Percentiles rank a stretch among this genome's conserved stretches.
These are phyloP conservation scores for Syngnathus scovelli DNA, from an alignment of 2,113 vertebrate species.

Conservation along the genomic window DNA sequence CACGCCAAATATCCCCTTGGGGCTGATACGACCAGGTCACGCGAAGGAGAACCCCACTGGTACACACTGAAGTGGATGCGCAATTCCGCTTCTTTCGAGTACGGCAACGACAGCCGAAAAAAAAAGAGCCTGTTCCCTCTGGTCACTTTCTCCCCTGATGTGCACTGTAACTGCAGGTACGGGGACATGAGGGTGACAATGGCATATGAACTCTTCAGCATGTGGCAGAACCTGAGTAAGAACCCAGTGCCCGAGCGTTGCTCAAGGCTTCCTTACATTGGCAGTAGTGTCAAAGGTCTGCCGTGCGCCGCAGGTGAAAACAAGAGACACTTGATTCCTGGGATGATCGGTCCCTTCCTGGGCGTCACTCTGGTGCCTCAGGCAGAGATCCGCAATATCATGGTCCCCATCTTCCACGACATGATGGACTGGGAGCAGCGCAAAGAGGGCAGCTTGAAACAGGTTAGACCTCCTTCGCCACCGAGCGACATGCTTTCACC, in stretches of 20 bases:
- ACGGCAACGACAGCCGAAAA: too few relatives aligned
- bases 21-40: too few relatives aligned
- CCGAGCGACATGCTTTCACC: not conserved
- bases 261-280: not conserved
- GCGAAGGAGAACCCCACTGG: too few relatives aligned
- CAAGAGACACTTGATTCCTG: constrained; percentile 97
- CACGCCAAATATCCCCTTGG: too few relatives aligned
- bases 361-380: constrained; percentile 95
- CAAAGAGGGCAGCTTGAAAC: constrained; percentile 97
- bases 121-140: too few relatives aligned
- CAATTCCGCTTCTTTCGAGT: too few relatives aligned
- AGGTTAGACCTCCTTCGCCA: constrained; percentile 62
- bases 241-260: not conserved
- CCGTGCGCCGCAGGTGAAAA: constrained; percentile 80
- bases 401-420: constrained; percentile 99
- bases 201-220: constrained; percentile 65
- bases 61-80: too few relatives aligned
- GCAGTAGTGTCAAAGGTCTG: not conserved
- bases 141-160: not conserved
- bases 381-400: constrained; percentile 91
- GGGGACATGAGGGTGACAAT: constrained; percentile 68
- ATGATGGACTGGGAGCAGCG: constrained; percentile 99
- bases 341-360: constrained; percentile 96
- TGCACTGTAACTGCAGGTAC: constrained; percentile 37
- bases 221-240: constrained; percentile 68